Base-by-base conservation (phyloP, 2,113 vertebrate species). In the Alosa alosa region DNA sequence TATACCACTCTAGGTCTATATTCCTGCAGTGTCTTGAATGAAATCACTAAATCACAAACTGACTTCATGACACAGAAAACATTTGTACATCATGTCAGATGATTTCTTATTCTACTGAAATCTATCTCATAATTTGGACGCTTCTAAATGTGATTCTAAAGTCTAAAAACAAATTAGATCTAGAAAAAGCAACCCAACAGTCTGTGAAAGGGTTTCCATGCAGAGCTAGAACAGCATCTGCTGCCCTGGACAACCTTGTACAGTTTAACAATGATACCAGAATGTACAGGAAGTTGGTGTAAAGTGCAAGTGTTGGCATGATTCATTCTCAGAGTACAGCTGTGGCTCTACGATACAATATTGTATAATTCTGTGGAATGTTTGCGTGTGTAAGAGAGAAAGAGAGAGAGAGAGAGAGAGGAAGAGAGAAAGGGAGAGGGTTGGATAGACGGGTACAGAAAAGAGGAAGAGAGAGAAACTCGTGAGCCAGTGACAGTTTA, bases 201-300 rank as follows among this genome's bases (percentile, higher is more conserved):
- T 55, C 52, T 55, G 4, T 55, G 15, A 15, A 18, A 4, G 55
- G 55, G 18, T 6, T 18, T 4, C 18, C 20, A 20, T 82, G 90
- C 86, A 90, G 86, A 83, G 47, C 52, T 20, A 20, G 10, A 84
- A 81, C 86, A 87, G 91, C 89, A 91, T 87, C 89, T 89, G 64
- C 84, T 90, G 87, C 87, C 89, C 86, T 87, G 83, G 81, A 57
- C 86, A 91, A 92, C 90, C 91, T 93, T 92, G 88, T 85, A 91
- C 90, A 89, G 84, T 91, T 87, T 92, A 94, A 94, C 92, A 95
- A 93, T 95, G 84, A 91, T 93, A 91, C 90, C 90, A 84, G 85
- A 91, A 86, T 92, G 92, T 88, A 89, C 89, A 83, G 94, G 93
- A 94, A 95, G 93, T 90, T 84, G 83, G 89, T 92, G 90, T 90